phyloP scores from a whole-genome alignment of 2,113 vertebrate species.

The Coregonus clupeaformis region DNA sequence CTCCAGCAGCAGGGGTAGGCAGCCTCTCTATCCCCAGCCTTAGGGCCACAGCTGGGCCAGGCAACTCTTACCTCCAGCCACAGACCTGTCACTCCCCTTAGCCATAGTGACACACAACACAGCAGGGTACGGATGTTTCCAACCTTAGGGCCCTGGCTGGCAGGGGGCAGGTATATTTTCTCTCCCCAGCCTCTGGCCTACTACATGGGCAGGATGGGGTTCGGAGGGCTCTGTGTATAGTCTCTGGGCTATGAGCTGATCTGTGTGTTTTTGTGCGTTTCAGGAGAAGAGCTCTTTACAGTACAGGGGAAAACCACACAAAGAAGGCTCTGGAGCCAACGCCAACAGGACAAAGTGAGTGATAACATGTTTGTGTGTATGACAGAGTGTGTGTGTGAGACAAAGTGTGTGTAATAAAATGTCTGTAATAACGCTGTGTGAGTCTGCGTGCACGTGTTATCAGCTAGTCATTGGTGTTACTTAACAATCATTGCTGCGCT shows the following conservation, averaged over 20 bases:
- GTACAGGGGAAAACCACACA: conserved; percentile 69
- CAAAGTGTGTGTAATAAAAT: no score
- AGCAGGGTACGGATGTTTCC: no score
- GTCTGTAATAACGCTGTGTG: not conserved
- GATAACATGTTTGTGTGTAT: not conserved
- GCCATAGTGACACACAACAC: no score
- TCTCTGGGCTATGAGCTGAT: not conserved
- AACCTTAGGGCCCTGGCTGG: no score
- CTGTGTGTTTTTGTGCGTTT: conserved; percentile 38
- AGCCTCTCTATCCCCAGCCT: no score
- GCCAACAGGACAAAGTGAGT: conserved; percentile 73
- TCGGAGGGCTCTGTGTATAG: not conserved
- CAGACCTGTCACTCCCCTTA: no score
- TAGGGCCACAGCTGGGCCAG: no score
- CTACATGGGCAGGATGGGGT: not conserved
- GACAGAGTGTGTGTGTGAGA: no score
- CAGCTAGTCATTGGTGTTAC: not conserved
- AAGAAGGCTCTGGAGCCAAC: conserved; percentile 67
- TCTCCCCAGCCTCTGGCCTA: no score
- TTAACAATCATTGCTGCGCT: no score
- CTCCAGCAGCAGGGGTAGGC: not conserved
- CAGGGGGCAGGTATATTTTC: no score
- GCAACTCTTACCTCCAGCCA: no score
- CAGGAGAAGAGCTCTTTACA: conserved; percentile 75
- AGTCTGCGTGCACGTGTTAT: not conserved